Conservation (phyloP, 2,113 vertebrate genomes). For the Myotis brandtii region DNA sequence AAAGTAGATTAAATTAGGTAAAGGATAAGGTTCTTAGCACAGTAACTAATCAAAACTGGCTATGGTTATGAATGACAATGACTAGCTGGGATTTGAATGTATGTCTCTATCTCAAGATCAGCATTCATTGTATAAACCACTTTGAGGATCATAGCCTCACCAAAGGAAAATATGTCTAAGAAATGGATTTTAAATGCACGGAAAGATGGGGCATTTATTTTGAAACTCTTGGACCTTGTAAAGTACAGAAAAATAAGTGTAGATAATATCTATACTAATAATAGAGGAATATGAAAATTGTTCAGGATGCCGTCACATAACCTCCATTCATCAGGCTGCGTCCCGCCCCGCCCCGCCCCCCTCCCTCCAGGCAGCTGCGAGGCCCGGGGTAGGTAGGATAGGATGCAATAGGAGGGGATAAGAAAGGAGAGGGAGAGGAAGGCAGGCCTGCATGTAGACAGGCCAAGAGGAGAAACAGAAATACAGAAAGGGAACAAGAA, state of each 20-base stretch:
- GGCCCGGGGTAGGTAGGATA: too few relatives aligned
- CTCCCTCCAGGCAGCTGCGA: too few relatives aligned
- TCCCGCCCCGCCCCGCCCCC: too few relatives aligned
- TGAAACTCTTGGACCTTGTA: not conserved
- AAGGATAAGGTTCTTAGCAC: not conserved
- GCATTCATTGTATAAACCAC: not conserved
- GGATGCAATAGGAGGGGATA: too few relatives aligned
- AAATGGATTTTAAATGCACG: not conserved
- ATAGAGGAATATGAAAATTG: too few relatives aligned
- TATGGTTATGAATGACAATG: not conserved
- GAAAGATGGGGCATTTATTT: constrained; percentile 36
- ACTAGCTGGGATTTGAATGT: not conserved
- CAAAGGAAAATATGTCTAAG: not conserved
- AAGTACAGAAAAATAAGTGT: not conserved
- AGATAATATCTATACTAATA: not conserved
- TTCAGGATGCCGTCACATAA: too few relatives aligned
- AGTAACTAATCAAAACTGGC: not conserved
- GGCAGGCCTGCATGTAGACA: too few relatives aligned
- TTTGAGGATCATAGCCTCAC: not conserved
- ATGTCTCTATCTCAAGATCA: not conserved
- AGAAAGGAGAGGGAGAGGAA: too few relatives aligned
- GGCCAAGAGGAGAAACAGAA: too few relatives aligned
- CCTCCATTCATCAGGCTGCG: too few relatives aligned
- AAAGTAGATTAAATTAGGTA: not conserved
- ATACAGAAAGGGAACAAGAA: too few relatives aligned